Conservation (phyloP, 1,140 invertebrate genomes). For the Drosophila carrolli region DNA sequence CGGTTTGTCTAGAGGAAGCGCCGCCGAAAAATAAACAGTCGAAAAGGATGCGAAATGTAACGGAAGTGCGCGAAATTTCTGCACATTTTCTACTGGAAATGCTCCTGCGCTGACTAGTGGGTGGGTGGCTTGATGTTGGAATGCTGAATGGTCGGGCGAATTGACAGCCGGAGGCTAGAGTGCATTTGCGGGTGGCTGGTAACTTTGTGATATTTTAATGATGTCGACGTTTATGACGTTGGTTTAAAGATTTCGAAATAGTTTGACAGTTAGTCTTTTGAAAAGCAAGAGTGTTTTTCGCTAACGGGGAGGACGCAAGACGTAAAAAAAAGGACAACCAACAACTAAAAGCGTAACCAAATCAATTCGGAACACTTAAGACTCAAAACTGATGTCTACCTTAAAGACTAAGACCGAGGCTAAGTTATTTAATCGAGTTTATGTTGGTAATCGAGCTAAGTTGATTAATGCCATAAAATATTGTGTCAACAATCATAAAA, state of each 20-base stretch:
- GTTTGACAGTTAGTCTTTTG: slow-evolving; percentile 63
- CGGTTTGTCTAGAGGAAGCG: slow-evolving; percentile 72
- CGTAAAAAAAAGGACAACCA: neutral
- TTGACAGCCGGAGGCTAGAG: slow-evolving; percentile 12
- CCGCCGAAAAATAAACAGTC: slow-evolving; percentile 67
- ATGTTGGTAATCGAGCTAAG: too few relatives aligned
- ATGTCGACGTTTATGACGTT: slow-evolving; percentile 75
- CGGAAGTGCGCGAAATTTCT: slow-evolving; percentile 77
- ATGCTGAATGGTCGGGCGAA: slow-evolving; percentile 5
- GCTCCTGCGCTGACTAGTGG: neutral
- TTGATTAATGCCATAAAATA: too few relatives aligned
- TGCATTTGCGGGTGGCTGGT: slow-evolving; percentile 3
- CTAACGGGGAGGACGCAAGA: neutral
- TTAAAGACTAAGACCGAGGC: too few relatives aligned
- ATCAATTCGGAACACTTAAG: too few relatives aligned
- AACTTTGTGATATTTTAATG: slow-evolving; percentile 77
- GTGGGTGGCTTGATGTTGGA: slow-evolving; percentile 1
- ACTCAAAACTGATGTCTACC: too few relatives aligned
- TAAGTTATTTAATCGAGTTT: too few relatives aligned
- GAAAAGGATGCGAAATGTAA: slow-evolving; percentile 75
- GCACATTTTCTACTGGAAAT: slow-evolving; percentile 51
- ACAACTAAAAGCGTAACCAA: neutral
- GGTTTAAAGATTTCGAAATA: slow-evolving; percentile 63
- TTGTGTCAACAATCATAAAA: too few relatives aligned
- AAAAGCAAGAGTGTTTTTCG: slow-evolving; percentile 7